These are phyloP conservation scores for Bellardia bayeri DNA, from an alignment of 2,888 invertebrate species.

Conservation along the genomic window DNA sequence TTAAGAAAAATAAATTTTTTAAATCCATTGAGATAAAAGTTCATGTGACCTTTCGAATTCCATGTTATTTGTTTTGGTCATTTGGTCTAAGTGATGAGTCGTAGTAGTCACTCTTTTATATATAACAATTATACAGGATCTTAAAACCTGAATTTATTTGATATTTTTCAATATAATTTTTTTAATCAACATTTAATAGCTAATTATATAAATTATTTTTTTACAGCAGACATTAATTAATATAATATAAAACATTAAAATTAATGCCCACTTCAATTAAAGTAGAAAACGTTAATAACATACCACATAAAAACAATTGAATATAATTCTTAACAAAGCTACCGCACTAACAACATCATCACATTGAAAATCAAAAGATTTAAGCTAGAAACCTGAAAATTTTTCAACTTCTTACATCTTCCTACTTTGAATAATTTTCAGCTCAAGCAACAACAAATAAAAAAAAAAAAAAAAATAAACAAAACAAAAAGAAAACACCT, in stretches of 20 bases:
- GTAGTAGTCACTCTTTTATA: too few relatives aligned
- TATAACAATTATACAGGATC: not conserved
- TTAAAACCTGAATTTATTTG: not conserved
- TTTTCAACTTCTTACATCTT: slow-evolving; percentile 32
- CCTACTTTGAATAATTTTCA: not conserved
- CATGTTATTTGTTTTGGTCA: too few relatives aligned
- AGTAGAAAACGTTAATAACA: not conserved
- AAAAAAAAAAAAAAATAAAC: slow-evolving; percentile 11
- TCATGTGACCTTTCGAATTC: too few relatives aligned
- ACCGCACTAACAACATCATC: slow-evolving; percentile 11
- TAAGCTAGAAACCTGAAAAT: slow-evolving; percentile 40
- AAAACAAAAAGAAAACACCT: slow-evolving; percentile 75
- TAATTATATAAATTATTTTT: not conserved
- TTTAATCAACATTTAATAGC: not conserved
- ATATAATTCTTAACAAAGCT: slow-evolving; percentile 18
- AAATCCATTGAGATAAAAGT: too few relatives aligned
- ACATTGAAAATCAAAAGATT: slow-evolving; percentile 42
- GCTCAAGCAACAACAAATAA: not conserved
- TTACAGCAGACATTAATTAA: not conserved
- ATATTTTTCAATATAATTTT: not conserved
- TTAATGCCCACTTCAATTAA: not conserved
- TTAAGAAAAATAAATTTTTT: too few relatives aligned
- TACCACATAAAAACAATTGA: not conserved
- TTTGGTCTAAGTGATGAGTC: too few relatives aligned
- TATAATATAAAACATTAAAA: not conserved